Evolutionary conservation across 64 coral and sea anemone species (phyloP), one percentile per base, ranked within the genome.

Genomic region (Porites australiensis): DNA sequence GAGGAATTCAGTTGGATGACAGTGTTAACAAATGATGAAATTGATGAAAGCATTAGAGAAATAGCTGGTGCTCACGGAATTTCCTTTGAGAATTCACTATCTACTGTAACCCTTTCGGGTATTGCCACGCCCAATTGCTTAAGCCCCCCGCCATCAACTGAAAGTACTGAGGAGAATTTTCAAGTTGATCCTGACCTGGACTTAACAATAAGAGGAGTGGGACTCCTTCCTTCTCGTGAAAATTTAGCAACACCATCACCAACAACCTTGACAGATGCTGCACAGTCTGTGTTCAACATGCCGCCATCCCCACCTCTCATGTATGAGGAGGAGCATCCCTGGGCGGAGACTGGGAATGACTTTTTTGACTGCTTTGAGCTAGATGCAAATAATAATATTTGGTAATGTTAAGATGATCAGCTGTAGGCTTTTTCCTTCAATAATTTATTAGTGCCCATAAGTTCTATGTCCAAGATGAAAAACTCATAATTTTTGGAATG

Each of bases 1-100:
- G 95, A 93, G 16, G 91, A 93, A 21, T 98, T 98, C 86, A 94
- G 95, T 83, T 98, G 95, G 95, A 94, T 91, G 46, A 94, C 95
- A 45, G 83, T 98, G 15, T 62, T 98, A 14, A 93, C 92, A 44
- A 91, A 90, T 54, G 88, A 98, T 61, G 89, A 98, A 74, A 86
- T 98, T 2, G 95, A 94, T 77, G 92, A 98, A 74, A 98, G 92
- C 61, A 98, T 98, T 51, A 70, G 88, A 74, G 95, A 98, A 69
- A 92, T 98, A 67, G 95, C 95, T 6, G 95, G 94, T 90, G 95
- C 95, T 1, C 95, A 98, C 52, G 95, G 95, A 19, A 98, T 98
- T 46, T 79, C 67, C 78, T 70, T 98, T 23, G 92, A 98, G 27
- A 96, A 77, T 64, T 88, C 95, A 18, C 77, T 89, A 50, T 14